Evolutionary conservation across 2,113 vertebrate species (phyloP).

Genomic region (Neodontobutis hainanensis): DNA sequence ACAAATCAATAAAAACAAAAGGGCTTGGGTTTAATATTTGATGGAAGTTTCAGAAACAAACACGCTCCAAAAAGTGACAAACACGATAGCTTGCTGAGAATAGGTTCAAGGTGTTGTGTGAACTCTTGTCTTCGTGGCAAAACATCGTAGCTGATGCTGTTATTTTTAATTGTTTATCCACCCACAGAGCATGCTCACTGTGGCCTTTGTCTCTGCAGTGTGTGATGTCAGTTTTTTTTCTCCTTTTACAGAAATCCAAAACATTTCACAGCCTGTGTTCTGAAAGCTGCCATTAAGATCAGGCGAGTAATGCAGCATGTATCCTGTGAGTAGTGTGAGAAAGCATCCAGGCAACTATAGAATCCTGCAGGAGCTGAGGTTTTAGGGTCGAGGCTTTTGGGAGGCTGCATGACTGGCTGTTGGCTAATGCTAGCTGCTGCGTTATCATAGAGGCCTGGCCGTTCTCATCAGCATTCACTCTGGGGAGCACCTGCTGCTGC

Average conservation of each 20-base stretch:
- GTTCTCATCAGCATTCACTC: slow-evolving; percentile 71
- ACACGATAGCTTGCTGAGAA: not conserved
- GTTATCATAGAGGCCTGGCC: slow-evolving; percentile 55
- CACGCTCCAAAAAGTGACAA: not conserved
- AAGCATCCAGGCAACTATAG: not conserved
- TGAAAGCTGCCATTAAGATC: too few relatives aligned
- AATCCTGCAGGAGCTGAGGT: not conserved
- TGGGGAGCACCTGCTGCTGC: slow-evolving; percentile 65
- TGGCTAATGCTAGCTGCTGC: slow-evolving; percentile 37
- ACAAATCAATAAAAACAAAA: slow-evolving; percentile 15
- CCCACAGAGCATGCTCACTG: not conserved
- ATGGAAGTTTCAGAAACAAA: not conserved
- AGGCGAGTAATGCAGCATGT: too few relatives aligned
- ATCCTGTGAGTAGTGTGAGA: not conserved
- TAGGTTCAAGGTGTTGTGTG: not conserved
- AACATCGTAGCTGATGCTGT: not conserved
- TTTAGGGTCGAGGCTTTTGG: slow-evolving; percentile 4
- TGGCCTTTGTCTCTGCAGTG: not conserved
- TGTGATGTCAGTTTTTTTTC: not conserved
- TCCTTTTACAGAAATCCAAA: too few relatives aligned
- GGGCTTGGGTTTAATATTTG: not conserved
- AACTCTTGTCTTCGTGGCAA: not conserved
- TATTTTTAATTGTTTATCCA: not conserved
- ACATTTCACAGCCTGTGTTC: too few relatives aligned
- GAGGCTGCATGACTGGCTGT: slow-evolving; percentile 7